These are phyloP conservation scores for Pocillopora grandis DNA, from an alignment of 92 coral and sea anemone genomes.

Conservation along the genomic window DNA sequence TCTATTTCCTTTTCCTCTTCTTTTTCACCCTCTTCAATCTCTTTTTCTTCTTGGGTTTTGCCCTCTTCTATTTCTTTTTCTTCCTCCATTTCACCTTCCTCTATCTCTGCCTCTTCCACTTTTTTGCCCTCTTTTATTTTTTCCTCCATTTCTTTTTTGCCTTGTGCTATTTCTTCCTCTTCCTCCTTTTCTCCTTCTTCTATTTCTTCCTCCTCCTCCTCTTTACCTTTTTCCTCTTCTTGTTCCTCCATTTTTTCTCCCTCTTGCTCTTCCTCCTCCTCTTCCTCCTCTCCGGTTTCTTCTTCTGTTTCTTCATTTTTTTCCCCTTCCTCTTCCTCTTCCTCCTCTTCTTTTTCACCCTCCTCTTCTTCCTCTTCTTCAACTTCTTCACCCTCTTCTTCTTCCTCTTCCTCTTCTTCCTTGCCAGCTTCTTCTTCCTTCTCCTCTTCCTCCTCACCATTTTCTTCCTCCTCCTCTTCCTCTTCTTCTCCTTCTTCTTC, in stretches of 20 bases:
- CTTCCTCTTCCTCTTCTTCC: conserved; percentile 19
- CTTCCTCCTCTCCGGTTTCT: conserved; percentile 10
- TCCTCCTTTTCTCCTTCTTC: conserved; percentile 31
- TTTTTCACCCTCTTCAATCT: conserved; percentile 16
- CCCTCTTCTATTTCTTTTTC: conserved; percentile 29
- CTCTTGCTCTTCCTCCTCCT: conserved; percentile 16
- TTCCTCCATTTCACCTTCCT: conserved; percentile 28
- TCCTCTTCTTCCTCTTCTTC: conserved; percentile 22
- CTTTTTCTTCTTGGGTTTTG: conserved; percentile 19
- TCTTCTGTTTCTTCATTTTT: conserved; percentile 22
- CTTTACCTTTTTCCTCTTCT: conserved; percentile 16
- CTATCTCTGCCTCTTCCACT: conserved; percentile 14
- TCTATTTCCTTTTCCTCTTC: conserved; percentile 16
- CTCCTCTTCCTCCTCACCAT: conserved; percentile 19
- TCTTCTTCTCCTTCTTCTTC: conserved; percentile 33
- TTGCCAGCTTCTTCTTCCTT: conserved; percentile 17
- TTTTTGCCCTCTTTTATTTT: conserved; percentile 11
- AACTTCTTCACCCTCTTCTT: conserved; percentile 2
- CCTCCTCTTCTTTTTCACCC: conserved; percentile 32
- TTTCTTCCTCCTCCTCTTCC: conserved; percentile 27
- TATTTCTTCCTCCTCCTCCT: conserved; percentile 18
- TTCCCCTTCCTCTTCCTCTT: conserved; percentile 22
- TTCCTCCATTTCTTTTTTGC: conserved; percentile 25
- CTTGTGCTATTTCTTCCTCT: conserved; percentile 24
- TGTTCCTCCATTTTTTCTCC: conserved; percentile 19